Base-by-base conservation (phyloP, 2,888 invertebrate genomes). In the Hydraecia micacea region DNA sequence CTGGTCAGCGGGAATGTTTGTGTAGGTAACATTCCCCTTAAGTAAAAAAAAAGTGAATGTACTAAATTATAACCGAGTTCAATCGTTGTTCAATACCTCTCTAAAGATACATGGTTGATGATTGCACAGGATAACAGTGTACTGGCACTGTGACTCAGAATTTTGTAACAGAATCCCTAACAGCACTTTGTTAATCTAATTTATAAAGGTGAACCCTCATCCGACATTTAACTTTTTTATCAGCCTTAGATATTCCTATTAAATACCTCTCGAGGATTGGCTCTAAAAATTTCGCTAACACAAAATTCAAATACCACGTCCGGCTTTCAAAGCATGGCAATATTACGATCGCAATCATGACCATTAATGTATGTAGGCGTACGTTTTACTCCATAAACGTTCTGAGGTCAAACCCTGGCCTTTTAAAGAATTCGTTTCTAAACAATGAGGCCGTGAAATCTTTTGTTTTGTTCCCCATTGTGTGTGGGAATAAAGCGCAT, bases 331-430 rank as follows among this genome's bases (percentile, higher is more conserved):
- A 73, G 52, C 74, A 65, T 83, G 75, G 76, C 86, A 81, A 79
- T 80, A 75, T 65, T 46, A 52, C 71, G 87, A 88, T 87, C 78
- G 79, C 76, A 88, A 87, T 88, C 87, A 85, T 83, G 71, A 79
- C 85, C 78, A 77, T 82, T 85, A 80, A 87, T 85, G 83, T 88
- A 80, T 77, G 80, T 83, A 73, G 77, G 87, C 66, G 75, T 72
- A 69, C 83, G 71, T 72, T 66, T 78, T 80, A 84, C 77, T 79
- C 84, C 87, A 87, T 86, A 84, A 85, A 86, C 86, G 86, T 83
- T 60, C 74, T 87, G 90, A 90, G 91, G 91, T 91, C 90, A 88
- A 71, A 79, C 69, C 65, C 83, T 90, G 91, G 90, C 91, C 91
- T 91, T 91, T 87, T 75, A 89, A 88, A 83, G 88, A 86, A 88